Evolutionary conservation across 2,888 invertebrate genomes (phyloP), one percentile per base, ranked within the genome.

Genomic region (Cyclophora punctaria): DNA sequence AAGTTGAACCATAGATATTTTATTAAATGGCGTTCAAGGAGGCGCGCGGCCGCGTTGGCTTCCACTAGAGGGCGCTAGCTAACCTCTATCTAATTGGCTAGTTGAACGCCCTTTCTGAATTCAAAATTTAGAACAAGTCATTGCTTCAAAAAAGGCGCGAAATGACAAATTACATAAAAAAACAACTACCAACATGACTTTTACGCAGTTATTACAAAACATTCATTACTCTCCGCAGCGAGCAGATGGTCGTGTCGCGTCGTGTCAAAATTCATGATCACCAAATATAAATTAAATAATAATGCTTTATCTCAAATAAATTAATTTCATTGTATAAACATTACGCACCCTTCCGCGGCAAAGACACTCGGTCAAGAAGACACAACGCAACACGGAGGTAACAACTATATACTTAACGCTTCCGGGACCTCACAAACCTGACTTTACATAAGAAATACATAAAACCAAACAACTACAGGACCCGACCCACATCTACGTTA

Each of bases 41-140:
- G 83, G 82, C 86, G 84, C 83, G 79, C 84, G 83, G 80, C 82
- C 81, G 67, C 74, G 69, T 81, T 68, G 72, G 66, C 75, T 37
- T 76, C 76, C 20, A 71, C 77, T 73, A 74, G 66, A 62, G 75
- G 76, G 71, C 74, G 67, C 75, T 74, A 75, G 67, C 67, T 67
- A 69, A 64, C 70, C 70, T 64, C 50, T 60, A 47, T 60, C 73
- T 73, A 44, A 70, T 71, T 63, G 67, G 62, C 68, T 71, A 65
- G 62, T 59, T 59, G 3, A 46, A 41, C 56, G 54, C 45, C 56
- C 51, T 55, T 53, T 58, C 53, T 54, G 56, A 59, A 56, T 37
- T 37, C 37, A 37, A 37, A 37, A 37, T 37, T 20, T 37, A 1
- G 5, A 37, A 37, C 37, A 20, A 20, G 37, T 37, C 5, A 37